Evolutionary conservation across 2,113 vertebrate genomes (phyloP).

Genomic region (Gallinago undulata): DNA sequence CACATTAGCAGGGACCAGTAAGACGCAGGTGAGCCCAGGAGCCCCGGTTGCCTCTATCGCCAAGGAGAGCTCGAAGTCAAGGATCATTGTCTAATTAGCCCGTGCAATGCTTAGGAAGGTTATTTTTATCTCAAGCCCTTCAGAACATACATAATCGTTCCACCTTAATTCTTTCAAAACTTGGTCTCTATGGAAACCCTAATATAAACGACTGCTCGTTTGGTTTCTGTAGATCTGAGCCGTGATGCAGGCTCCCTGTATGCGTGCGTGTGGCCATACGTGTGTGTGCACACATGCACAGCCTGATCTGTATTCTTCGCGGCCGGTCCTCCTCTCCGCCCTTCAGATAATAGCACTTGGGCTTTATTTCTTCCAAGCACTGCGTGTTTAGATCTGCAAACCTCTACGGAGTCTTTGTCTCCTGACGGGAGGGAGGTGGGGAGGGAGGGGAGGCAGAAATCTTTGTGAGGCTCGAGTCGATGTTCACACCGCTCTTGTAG

Average conservation of each 20-base stretch:
- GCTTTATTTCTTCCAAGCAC: neutral
- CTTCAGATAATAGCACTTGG: neutral
- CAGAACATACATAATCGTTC: conserved; percentile 44
- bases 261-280: neutral
- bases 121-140: conserved; percentile 72
- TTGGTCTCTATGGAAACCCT: conserved; percentile 71
- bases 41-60: neutral
- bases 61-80: neutral
- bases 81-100: conserved; percentile 46
- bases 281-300: accelerated
- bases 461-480: neutral
- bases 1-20: neutral
- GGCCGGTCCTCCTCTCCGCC: neutral
- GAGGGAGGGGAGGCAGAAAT: neutral
- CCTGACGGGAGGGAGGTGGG: neutral
- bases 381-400: neutral
- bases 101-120: neutral
- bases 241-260: neutral
- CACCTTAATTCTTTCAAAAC: conserved; percentile 50
- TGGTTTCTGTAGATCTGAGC: neutral
- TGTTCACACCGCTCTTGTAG: neutral
- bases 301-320: neutral
- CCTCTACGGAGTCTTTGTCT: neutral
- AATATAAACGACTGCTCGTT: neutral
- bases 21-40: neutral